Base-by-base conservation (phyloP, 1,140 invertebrate genomes). In the Drosophila mauritiana region DNA sequence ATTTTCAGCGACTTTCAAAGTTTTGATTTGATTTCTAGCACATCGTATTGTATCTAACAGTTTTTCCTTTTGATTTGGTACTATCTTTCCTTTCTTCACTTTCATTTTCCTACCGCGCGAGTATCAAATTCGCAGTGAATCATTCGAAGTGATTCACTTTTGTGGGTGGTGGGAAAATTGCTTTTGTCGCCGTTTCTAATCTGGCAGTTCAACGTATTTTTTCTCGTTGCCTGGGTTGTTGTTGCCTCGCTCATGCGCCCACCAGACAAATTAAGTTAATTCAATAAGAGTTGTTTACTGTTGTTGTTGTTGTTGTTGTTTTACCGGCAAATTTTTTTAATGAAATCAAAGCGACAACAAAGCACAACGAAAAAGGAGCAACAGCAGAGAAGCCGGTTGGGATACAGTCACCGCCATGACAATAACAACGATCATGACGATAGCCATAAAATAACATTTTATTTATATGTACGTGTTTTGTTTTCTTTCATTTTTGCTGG, bases 161-260 rank as follows among this genome's bases (percentile, higher is more conserved):
- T 34, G 12, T 49, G 39, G 53, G 15, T 20, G 27, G 57, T 63
- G 43, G 49, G 49, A 51, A 72, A 84, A 83, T 83, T 76, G 62
- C 42, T 46, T 80, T 77, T 80, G 81, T 84, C 81, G 81, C 81
- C 81, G 81, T 58, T 85, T 80, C 63, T 80, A 84, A 84, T 85
- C 81, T 86, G 68, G 45, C 59, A 64, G 77, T 64, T 42, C n/a
- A 49, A 31, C 27, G 48, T 31, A 3, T 49, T 49, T 31, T 49
- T 31, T 49, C 15, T 49, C 4, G 4, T 13, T 12, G 25, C 25
- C 22, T 34, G 55, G 37, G 61, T 31, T 65, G 55, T 49, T 53
- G 17, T 13, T n/a, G 40, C 42, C 74, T 49, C 69, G 57, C 72
- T 12, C 25, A 1, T 1, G 2, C 6, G 20, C 39, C 13, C 27